phyloP scores from a whole-genome alignment of 2,888 invertebrate genomes.

The Eupithecia inturbata region DNA sequence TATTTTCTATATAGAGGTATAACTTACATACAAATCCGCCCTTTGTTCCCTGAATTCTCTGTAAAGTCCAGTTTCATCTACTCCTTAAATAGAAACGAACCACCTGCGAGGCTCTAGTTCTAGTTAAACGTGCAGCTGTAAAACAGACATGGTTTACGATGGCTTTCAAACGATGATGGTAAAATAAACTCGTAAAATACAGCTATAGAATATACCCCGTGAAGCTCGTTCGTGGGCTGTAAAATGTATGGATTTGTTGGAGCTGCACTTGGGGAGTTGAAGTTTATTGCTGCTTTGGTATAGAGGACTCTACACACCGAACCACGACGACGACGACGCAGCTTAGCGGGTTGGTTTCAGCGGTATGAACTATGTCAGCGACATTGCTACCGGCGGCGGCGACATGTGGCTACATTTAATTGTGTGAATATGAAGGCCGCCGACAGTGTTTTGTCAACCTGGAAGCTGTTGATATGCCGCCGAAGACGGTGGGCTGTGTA shows the following conservation, averaged over 20 bases:
- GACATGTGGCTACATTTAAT: background rate
- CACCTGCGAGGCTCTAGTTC: conserved; percentile 9
- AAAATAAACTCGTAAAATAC: conserved; percentile 58
- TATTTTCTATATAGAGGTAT: background rate
- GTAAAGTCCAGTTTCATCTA: background rate
- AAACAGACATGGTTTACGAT: conserved; percentile 61
- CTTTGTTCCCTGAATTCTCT: background rate
- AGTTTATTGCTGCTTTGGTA: conserved; percentile 13
- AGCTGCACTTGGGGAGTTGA: conserved; percentile 17
- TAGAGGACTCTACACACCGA: background rate
- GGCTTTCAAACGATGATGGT: conserved; percentile 56
- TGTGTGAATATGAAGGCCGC: background rate
- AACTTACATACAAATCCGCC: background rate
- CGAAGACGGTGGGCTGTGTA: background rate
- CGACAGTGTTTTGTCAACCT: background rate
- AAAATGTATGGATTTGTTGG: conserved; percentile 26
- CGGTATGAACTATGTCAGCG: background rate
- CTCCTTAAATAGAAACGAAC: conserved; percentile 1
- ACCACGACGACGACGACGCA: background rate
- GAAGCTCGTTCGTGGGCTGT: conserved; percentile 29
- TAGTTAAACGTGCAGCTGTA: conserved; percentile 40
- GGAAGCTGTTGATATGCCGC: background rate
- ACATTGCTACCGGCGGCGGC: background rate
- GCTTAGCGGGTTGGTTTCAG: background rate
- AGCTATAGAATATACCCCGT: conserved; percentile 50